These are phyloP conservation scores for Microcebus griseorufus DNA, from an alignment of 2,113 vertebrate genomes.

Conservation along the genomic window DNA sequence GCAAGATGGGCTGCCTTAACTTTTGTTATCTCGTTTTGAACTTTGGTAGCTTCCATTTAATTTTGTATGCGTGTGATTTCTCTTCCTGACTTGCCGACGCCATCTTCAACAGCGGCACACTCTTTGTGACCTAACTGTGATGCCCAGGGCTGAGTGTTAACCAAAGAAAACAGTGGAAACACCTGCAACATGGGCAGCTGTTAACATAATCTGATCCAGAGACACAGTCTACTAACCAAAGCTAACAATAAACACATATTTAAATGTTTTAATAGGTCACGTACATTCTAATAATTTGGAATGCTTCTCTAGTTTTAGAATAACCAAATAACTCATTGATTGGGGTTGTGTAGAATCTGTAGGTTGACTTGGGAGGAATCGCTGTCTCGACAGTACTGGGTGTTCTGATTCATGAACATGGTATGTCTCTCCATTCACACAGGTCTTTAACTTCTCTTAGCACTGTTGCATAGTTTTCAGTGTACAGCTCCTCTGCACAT, in stretches of 20 bases:
- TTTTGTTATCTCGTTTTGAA: not conserved
- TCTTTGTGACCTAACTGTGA: not conserved
- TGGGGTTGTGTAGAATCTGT: not conserved
- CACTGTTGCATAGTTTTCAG: accelerated
- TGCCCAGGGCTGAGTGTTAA: not conserved
- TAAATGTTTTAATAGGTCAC: accelerated
- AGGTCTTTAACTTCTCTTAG: not conserved
- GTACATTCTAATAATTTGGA: not conserved
- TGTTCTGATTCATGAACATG: not conserved
- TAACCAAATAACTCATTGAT: not conserved
- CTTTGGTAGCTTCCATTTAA: not conserved
- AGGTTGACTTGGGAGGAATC: not conserved
- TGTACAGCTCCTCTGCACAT: accelerated
- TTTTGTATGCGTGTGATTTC: not conserved
- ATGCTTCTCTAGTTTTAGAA: not conserved
- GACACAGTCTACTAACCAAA: accelerated
- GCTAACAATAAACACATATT: not conserved
- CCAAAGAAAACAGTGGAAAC: not conserved
- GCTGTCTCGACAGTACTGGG: accelerated
- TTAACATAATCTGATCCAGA: not conserved
- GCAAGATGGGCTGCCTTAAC: not conserved
- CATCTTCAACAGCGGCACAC: not conserved
- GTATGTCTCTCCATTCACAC: accelerated
- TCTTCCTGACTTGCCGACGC: not conserved
- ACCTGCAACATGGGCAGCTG: accelerated